Base-by-base conservation (phyloP, 2,113 vertebrate species). In the Orientallactaga bullata region DNA sequence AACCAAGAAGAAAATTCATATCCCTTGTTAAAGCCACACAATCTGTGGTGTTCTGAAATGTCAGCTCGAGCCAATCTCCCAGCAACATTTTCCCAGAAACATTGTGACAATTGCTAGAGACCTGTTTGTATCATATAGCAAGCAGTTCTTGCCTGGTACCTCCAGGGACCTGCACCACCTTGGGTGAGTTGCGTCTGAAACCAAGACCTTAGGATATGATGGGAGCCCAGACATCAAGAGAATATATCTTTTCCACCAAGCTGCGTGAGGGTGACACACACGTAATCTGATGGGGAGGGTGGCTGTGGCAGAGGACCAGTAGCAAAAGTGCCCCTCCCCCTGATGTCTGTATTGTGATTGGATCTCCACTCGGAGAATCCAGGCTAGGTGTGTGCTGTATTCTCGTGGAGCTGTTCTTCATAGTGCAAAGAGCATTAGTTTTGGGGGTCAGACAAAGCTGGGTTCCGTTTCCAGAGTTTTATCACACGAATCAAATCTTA, bases 381-480 rank as follows among this genome's bases (percentile, higher is more conserved):
- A 15, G 30, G 9, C 15, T 81, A 61, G 69, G 21, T 26, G 30
- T 32, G 24, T 5, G 7, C 47, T 85, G 7, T 60, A 18, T 83
- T 55, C 20, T 5, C n/a, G 73, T 7, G 2, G 61, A 85, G 68
- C 23, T 39, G 32, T 21, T 68, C 35, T 58, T 9, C 39, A 15
- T 11, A 24, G 35, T 35, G 15, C 21, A 35, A 72, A 88, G 15
- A 88, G 28, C 9, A 47, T 4, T 87, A 81, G 68, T 30, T 58
- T 90, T 95, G 60, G 39, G 39, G 69, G 21, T 88, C 85, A 20
- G 28, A n/a, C 21, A 89, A 78, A 51, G 17, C 37, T 83, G 71
- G 18, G n/a, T 87, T 94, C 80, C 88, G 68, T 69, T 89, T 93
- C 65, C 18, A 84, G n/a, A 21, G 80, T 86, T 88, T 89, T 73